Percentiles rank a stretch among this genome's conserved stretches.
Evolutionary conservation across 1,140 invertebrate genomes (phyloP).

Genomic region (Cydia fagiglandana): DNA sequence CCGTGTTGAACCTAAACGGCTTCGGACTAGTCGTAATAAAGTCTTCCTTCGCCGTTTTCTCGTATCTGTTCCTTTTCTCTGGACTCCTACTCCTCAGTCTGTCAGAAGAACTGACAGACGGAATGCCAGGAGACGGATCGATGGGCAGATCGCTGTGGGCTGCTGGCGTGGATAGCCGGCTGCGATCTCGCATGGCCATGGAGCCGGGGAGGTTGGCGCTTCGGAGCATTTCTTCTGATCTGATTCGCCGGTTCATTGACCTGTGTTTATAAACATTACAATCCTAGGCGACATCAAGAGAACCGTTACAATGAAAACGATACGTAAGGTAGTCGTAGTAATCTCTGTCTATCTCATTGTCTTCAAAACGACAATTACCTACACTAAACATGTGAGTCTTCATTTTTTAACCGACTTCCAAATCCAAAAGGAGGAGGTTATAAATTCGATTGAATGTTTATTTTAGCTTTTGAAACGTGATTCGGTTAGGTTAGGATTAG

Average conservation of each 20-base stretch:
- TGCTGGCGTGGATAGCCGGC: slow-evolving; percentile 64
- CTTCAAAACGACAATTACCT: too few species aligned
- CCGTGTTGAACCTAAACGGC: slow-evolving; percentile 76
- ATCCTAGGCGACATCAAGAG: slow-evolving; percentile 25
- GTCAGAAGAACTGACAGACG: slow-evolving; percentile 59
- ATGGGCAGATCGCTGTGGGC: slow-evolving; percentile 65
- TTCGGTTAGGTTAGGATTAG: too few species aligned
- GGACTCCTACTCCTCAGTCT: slow-evolving; percentile 56
- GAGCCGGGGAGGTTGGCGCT: slow-evolving; percentile 83
- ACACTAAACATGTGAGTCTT: too few species aligned
- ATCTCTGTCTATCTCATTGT: too few species aligned
- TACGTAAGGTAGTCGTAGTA: too few species aligned
- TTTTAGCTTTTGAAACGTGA: too few species aligned
- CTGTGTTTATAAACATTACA: slow-evolving; percentile 58
- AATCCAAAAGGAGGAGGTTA: too few species aligned
- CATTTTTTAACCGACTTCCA: too few species aligned
- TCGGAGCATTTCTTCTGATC: slow-evolving; percentile 84
- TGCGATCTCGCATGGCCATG: slow-evolving; percentile 83
- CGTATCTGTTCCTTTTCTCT: slow-evolving; percentile 49
- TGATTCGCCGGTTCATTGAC: slow-evolving; percentile 83
- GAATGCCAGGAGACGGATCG: slow-evolving; percentile 63
- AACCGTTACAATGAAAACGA: not conserved
- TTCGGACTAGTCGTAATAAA: slow-evolving; percentile 79
- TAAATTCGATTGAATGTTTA: too few species aligned
- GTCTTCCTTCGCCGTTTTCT: slow-evolving; percentile 60